Conservation (phyloP, 2,888 invertebrate genomes). For the Cephus spinipes region DNA sequence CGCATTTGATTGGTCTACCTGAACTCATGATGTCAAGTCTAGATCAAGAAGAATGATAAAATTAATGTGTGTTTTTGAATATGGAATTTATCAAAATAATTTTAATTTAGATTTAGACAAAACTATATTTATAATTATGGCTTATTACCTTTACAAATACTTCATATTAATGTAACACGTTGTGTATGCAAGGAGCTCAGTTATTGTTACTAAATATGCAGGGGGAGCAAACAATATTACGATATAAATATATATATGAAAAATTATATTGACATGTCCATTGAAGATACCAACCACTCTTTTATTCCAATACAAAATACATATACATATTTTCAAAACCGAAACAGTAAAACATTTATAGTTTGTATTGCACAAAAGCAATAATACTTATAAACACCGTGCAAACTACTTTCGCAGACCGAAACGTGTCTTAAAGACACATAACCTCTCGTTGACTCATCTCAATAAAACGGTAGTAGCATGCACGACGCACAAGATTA, state of each 20-base stretch:
- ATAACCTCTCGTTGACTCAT: neutral
- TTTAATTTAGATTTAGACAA: neutral
- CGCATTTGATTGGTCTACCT: slow-evolving; percentile 92
- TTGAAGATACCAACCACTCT: neutral
- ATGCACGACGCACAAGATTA: neutral
- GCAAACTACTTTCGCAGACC: neutral
- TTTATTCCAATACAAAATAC: neutral
- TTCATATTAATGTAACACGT: neutral
- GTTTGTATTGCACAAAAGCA: neutral
- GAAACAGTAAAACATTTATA: neutral
- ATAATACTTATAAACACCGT: neutral
- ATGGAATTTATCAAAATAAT: neutral
- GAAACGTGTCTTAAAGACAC: neutral
- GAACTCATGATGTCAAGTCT: slow-evolving; percentile 78
- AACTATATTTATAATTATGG: neutral
- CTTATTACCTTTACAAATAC: neutral
- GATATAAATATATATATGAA: neutral
- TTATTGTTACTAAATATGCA: neutral
- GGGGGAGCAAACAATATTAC: neutral
- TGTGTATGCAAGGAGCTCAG: neutral
- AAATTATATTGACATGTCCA: neutral
- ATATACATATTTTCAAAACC: neutral
- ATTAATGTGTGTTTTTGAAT: neutral
- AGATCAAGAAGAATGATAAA: neutral
- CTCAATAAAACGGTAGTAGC: neutral